Base-by-base conservation (phyloP, 2,113 vertebrate species). In the Nothoprocta perdicaria region DNA sequence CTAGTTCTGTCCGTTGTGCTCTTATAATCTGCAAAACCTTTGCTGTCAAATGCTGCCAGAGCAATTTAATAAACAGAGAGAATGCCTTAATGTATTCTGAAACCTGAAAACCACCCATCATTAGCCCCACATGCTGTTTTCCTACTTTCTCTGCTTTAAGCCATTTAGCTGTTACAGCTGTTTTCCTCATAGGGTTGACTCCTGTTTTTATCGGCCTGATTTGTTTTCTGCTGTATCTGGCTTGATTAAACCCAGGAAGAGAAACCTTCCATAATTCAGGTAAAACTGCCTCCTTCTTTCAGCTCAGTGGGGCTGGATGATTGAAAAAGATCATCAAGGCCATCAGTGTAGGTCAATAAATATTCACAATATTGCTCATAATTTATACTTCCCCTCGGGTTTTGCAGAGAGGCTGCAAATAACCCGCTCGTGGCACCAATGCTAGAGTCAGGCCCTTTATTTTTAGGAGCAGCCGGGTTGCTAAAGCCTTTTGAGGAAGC, bases 41-140 rank as follows among this genome's bases (percentile, higher is more conserved):
- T 79, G 69, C 94, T 97, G 94, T 95, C 93, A 95, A 94, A 95
- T 43, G 80, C 90, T 95, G 93, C 94, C 94, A 95, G 94, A 89
- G 90, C 88, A 92, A 96, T 97, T 95, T 95, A 94, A 95, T 92
- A 95, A 95, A 95, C 55, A 86, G 45, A 57, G 82, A 88, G 91
- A 90, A 96, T 69, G 86, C 66, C 82, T 95, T 95, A 96, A 97
- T 94, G 57, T 88, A 94, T 95, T 96, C 93, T 88, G 96, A 96
- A 96, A 95, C 90, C 95, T 96, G 93, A 93, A 96, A 96, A 90
- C 85, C 88, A 90, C 93, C 87, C 81, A 95, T 94, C 93, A 95
- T 96, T 92, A 95, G 90, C 80, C 90, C 88, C 89, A 92, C 89
- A 89, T 95, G 95, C 90, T 93, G 92, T 95, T 96, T 91, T 79